Percentiles rank a stretch among this genome's conserved stretches.
These are phyloP conservation scores for Tiliacea citrago DNA, from an alignment of 2,888 invertebrate genomes.

Conservation along the genomic window DNA sequence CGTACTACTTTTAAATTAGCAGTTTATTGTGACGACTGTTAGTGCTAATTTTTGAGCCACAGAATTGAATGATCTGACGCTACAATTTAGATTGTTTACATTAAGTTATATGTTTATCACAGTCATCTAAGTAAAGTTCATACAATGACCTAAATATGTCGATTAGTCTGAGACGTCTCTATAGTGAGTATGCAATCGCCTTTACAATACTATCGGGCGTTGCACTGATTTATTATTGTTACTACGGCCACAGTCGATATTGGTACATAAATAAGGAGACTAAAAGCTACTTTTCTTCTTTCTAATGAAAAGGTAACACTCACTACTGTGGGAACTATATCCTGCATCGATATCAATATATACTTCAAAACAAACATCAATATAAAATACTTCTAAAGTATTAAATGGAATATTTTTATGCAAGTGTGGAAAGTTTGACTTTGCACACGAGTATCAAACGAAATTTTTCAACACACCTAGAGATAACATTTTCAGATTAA, in stretches of 20 bases:
- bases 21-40: constrained; percentile 63
- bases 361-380: background rate
- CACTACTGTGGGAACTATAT: background rate
- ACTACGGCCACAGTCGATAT: background rate
- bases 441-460: background rate
- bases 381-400: background rate
- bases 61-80: constrained; percentile 37
- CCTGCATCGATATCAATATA: background rate
- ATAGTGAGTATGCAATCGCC: background rate
- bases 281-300: background rate
- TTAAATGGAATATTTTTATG: background rate
- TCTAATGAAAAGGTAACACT: background rate
- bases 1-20: constrained; percentile 72
- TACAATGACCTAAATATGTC: constrained; percentile 53
- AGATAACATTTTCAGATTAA: background rate
- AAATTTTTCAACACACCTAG: background rate
- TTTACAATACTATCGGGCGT: background rate
- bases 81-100: constrained; percentile 37
- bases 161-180: constrained; percentile 13
- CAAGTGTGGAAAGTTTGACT: background rate
- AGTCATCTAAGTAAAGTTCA: constrained; percentile 40
- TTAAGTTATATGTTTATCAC: constrained; percentile 29
- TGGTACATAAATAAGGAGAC: background rate
- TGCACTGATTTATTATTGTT: constrained; percentile 7
- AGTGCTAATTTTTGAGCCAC: constrained; percentile 14